These are phyloP conservation scores for Neosilurus hyrtlii DNA, from an alignment of 2,797 vertebrate genomes.

Conservation along the genomic window DNA sequence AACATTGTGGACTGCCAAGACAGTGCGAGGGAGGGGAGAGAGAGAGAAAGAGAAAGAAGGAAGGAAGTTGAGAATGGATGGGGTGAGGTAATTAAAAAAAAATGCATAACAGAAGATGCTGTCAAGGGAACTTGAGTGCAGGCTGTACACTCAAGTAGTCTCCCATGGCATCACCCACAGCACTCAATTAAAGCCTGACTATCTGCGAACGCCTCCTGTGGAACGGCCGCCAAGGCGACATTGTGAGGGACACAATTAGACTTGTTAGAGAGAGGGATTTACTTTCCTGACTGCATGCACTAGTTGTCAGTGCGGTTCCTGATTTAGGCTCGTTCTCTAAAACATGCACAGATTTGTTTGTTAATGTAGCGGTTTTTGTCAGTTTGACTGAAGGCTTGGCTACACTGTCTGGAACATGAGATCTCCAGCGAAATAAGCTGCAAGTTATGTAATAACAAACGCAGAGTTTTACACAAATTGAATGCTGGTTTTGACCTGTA, in stretches of 20 bases:
- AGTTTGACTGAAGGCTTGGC: not conserved
- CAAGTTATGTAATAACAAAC: not conserved
- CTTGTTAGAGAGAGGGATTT: slow-evolving; percentile 45
- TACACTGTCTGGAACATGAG: not conserved
- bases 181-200: slow-evolving; percentile 55
- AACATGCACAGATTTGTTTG: slow-evolving; percentile 20
- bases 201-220: slow-evolving; percentile 45
- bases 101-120: slow-evolving; percentile 48
- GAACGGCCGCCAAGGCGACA: slow-evolving; percentile 43
- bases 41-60: slow-evolving; percentile 20
- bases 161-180: slow-evolving; percentile 53
- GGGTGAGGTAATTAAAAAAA: slow-evolving; percentile 54
- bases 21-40: slow-evolving; percentile 27
- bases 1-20: slow-evolving; percentile 37
- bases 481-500: not conserved
- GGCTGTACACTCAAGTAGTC: slow-evolving; percentile 47
- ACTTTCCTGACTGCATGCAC: slow-evolving; percentile 35
- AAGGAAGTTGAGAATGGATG: slow-evolving; percentile 38
- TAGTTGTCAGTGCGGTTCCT: slow-evolving; percentile 16
- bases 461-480: not conserved
- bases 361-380: not conserved
- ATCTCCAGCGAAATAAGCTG: not conserved
- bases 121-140: slow-evolving; percentile 47
- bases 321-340: slow-evolving; percentile 1
- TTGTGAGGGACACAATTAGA: slow-evolving; percentile 44